Conservation (phyloP, 2,888 invertebrate species). For the Lottia scabra region DNA sequence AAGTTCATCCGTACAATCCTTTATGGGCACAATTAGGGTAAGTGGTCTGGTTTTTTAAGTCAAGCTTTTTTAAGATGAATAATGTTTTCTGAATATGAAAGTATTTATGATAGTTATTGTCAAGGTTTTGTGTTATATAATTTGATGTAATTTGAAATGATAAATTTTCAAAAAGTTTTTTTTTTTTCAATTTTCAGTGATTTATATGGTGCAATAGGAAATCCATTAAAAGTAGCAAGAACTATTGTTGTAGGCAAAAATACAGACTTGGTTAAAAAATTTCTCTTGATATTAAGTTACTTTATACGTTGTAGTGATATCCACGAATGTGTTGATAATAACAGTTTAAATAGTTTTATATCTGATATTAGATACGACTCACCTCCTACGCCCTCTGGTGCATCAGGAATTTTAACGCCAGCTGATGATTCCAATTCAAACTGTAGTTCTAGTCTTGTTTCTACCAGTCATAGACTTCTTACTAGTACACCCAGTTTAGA, state of each 20-base stretch:
- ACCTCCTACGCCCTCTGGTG: constrained; percentile 42
- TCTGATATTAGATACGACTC: constrained; percentile 41
- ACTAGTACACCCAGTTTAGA: background rate
- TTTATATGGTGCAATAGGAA: constrained; percentile 86
- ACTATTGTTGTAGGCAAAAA: constrained; percentile 80
- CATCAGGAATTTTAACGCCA: constrained; percentile 21
- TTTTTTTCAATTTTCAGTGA: constrained; percentile 71
- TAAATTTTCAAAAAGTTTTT: too few relatives aligned
- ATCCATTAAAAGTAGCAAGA: constrained; percentile 81
- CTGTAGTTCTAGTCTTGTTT: background rate
- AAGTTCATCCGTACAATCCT: constrained; percentile 84
- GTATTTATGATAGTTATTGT: background rate
- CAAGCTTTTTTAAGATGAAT: too few relatives aligned
- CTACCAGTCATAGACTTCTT: background rate
- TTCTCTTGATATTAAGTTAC: constrained; percentile 85
- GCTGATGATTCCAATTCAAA: constrained; percentile 9
- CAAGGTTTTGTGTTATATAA: background rate
- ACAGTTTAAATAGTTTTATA: constrained; percentile 41
- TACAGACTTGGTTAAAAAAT: constrained; percentile 77
- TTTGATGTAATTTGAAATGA: too few relatives aligned
- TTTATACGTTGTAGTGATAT: constrained; percentile 87
- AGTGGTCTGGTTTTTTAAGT: too few relatives aligned
- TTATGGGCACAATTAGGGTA: constrained; percentile 87
- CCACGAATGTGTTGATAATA: constrained; percentile 65
- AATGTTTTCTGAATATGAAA: too few relatives aligned